Evolutionary conservation across 2,797 vertebrate genomes (phyloP).

Genomic region (Nannoperca australis): DNA sequence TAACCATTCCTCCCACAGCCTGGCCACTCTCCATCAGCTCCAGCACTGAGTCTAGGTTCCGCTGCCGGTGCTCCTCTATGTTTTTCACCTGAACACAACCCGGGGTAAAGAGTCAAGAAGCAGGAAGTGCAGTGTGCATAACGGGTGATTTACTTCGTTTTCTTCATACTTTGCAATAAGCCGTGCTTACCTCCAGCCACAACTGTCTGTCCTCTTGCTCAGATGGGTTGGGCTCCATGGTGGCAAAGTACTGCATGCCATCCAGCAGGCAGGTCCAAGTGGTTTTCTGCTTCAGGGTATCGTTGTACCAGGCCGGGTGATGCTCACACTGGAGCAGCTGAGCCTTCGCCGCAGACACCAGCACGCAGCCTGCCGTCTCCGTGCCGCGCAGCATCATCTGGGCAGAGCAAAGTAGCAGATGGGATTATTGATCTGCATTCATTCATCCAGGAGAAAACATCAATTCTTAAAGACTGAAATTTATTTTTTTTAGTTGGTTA

Average conservation of each 20-base stretch:
- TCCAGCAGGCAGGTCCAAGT: constrained; percentile 97
- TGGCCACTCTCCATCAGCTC: constrained; percentile 99
- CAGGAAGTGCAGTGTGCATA: neutral
- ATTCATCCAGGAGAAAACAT: neutral
- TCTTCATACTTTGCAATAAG: too few species aligned
- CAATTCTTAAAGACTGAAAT: neutral
- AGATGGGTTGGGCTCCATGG: constrained; percentile 92
- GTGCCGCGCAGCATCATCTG: constrained; percentile 98
- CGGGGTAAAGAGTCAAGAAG: neutral
- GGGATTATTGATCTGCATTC: neutral
- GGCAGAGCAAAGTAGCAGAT: neutral
- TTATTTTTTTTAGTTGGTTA: neutral
- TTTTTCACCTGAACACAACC: constrained; percentile 92
- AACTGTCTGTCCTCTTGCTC: constrained; percentile 94
- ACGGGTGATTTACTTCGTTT: neutral
- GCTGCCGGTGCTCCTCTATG: constrained; percentile 96
- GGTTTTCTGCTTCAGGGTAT: constrained; percentile 97
- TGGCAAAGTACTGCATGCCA: constrained; percentile 99
- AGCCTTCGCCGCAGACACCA: constrained; percentile 96
- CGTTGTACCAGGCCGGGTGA: constrained; percentile 96
- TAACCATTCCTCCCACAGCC: constrained; percentile 98
- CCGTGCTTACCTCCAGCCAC: constrained; percentile 92
- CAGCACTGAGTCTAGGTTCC: constrained; percentile 94
- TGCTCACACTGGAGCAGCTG: constrained; percentile 97
- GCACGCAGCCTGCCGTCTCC: constrained; percentile 96